Percentiles rank a stretch among this genome's conserved stretches.
phyloP scores from a whole-genome alignment of 1,140 invertebrate species.

The Ips nitidus region DNA sequence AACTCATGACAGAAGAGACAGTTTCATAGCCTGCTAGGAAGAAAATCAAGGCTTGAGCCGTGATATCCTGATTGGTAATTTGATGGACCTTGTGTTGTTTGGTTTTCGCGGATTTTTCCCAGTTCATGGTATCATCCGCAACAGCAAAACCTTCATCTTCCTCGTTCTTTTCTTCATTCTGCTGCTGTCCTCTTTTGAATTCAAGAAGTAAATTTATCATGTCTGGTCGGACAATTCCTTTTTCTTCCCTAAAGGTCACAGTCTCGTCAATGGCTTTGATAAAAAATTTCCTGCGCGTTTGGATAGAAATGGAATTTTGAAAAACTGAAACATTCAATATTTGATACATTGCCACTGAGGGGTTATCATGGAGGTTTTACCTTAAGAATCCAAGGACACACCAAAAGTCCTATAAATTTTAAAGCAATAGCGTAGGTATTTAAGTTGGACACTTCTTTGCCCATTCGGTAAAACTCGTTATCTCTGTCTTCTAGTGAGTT shows the following conservation, averaged over 20 bases:
- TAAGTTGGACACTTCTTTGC: slow-evolving; percentile 41
- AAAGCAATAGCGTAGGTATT: neutral
- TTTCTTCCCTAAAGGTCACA: slow-evolving; percentile 48
- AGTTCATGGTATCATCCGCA: neutral
- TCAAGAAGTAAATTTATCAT: slow-evolving; percentile 54
- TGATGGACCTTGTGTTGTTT: neutral
- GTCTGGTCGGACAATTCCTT: slow-evolving; percentile 50
- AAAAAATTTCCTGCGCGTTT: slow-evolving; percentile 40
- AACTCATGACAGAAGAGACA: slow-evolving; percentile 48
- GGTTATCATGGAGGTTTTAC: neutral
- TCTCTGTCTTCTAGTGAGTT: slow-evolving; percentile 49
- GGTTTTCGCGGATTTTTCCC: slow-evolving; percentile 6
- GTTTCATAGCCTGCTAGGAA: slow-evolving; percentile 68
- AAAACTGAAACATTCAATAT: slow-evolving; percentile 9
- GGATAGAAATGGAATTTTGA: slow-evolving; percentile 19
- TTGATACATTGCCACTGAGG: neutral
- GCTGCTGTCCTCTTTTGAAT: slow-evolving; percentile 48
- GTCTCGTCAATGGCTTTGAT: slow-evolving; percentile 45
- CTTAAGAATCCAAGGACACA: slow-evolving; percentile 8
- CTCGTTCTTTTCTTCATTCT: slow-evolving; percentile 38
- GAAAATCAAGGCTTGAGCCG: slow-evolving; percentile 60
- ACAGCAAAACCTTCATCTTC: slow-evolving; percentile 49
- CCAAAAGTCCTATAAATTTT: neutral
- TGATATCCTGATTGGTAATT: slow-evolving; percentile 41
- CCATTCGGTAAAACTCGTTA: slow-evolving; percentile 50